Conservation (phyloP, 2,113 vertebrate genomes). For the Leptobrachium ailaonicum region DNA sequence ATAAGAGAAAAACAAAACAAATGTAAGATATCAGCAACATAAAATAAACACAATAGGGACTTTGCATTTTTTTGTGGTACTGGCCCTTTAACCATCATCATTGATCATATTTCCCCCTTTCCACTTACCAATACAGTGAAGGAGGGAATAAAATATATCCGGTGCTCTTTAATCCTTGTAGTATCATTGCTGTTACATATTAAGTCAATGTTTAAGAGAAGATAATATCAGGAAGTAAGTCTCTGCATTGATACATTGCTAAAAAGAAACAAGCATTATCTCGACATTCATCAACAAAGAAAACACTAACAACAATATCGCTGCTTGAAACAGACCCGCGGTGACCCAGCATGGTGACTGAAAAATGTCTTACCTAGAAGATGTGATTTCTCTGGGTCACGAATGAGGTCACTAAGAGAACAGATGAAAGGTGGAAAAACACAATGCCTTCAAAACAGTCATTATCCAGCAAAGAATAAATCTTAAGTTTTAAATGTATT, state of each 20-base stretch:
- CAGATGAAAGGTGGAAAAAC: conserved; percentile 41
- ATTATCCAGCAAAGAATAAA: conserved; percentile 16
- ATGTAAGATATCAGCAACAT: too few relatives aligned
- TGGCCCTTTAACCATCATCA: too few relatives aligned
- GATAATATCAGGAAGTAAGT: neutral
- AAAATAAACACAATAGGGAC: too few relatives aligned
- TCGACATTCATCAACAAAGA: conserved; percentile 11
- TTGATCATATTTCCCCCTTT: too few relatives aligned
- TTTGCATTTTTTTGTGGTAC: too few relatives aligned
- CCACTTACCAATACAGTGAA: too few relatives aligned
- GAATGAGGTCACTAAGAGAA: conserved; percentile 37
- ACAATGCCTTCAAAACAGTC: conserved; percentile 35
- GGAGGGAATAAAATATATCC: too few relatives aligned
- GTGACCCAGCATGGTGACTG: conserved; percentile 23
- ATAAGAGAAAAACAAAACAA: too few relatives aligned
- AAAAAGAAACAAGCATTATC: neutral
- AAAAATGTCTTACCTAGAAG: conserved; percentile 15
- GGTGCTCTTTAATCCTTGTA: too few relatives aligned
- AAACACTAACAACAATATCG: conserved; percentile 33
- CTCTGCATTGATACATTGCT: neutral
- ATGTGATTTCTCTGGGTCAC: conserved; percentile 30
- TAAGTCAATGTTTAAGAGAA: neutral
- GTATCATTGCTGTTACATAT: neutral
- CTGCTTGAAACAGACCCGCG: conserved; percentile 34
- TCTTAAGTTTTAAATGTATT: conserved; percentile 32